These are phyloP conservation scores for Epistrophe eligans DNA, from an alignment of 2,888 invertebrate species.

Conservation along the genomic window DNA sequence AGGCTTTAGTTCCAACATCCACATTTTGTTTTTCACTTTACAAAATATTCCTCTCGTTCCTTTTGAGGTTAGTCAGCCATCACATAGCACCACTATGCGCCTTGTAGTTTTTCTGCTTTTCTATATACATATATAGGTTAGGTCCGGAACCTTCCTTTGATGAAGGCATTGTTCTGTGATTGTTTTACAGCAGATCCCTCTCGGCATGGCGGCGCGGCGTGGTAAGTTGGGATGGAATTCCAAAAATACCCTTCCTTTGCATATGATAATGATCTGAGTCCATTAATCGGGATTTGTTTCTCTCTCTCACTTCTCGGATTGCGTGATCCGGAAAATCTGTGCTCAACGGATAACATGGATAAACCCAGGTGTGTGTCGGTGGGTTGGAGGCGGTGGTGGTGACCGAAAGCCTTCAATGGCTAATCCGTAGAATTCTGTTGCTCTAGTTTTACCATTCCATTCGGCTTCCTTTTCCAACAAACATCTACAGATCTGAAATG, in stretches of 20 bases:
- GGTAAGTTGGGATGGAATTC: slow-evolving; percentile 1
- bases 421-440: neutral
- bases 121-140: no score
- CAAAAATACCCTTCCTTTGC: slow-evolving; percentile 12
- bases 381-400: neutral
- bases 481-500: slow-evolving; percentile 21
- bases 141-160: neutral
- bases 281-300: slow-evolving; percentile 55
- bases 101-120: neutral
- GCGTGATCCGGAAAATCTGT: slow-evolving; percentile 57
- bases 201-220: neutral
- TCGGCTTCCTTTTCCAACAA: neutral
- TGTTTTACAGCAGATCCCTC: slow-evolving; percentile 16
- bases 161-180: slow-evolving; percentile 31
- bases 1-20: neutral
- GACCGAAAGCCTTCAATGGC: slow-evolving; percentile 15
- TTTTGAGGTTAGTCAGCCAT: slow-evolving; percentile 13
- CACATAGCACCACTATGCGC: neutral
- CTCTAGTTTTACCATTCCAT: neutral
- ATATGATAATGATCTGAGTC: slow-evolving; percentile 51
- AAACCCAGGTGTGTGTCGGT: slow-evolving; percentile 16
- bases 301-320: slow-evolving; percentile 19
- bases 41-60: neutral
- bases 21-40: slow-evolving; percentile 2
- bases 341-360: slow-evolving; percentile 54